Percentiles rank a stretch among this genome's conserved stretches.
Evolutionary conservation across 2,797 vertebrate species (phyloP).

Genomic region (Tapirus indicus): DNA sequence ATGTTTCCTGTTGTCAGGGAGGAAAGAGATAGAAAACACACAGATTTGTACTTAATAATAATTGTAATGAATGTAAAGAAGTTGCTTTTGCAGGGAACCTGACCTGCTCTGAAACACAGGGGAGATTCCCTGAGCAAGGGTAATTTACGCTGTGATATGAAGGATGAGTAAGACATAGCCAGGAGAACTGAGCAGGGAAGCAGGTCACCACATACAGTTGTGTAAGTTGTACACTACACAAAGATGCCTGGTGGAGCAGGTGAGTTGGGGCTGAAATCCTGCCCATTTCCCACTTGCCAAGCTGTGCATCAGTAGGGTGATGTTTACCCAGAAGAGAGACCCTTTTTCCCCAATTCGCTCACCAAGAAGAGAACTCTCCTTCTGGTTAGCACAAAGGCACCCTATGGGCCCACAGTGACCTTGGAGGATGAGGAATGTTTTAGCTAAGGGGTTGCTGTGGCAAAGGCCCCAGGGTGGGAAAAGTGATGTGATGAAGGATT

Average conservation of each 20-base stretch:
- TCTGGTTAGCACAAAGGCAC: neutral
- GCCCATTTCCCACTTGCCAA: no score
- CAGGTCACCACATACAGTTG: no score
- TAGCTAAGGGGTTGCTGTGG: neutral
- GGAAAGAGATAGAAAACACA: neutral
- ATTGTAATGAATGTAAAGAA: neutral
- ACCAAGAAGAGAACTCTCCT: neutral
- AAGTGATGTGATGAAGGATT: no score
- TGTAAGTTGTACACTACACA: no score
- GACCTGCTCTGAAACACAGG: neutral
- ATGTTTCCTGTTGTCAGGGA: neutral
- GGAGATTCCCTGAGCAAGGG: neutral
- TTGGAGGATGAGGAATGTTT: neutral
- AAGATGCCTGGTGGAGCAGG: neutral
- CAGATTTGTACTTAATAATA: neutral
- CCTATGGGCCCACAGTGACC: neutral
- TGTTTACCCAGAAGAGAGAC: neutral
- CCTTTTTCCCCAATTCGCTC: no score
- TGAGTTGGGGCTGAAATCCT: neutral
- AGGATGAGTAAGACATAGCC: neutral
- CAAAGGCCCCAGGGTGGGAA: neutral
- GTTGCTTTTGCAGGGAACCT: neutral
- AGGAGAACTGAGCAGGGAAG: rapidly evolving
- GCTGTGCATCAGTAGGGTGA: no score
- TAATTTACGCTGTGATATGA: neutral